A percentile compares a stretch with the other conserved stretches of the same genome.
Evolutionary conservation across 2,888 invertebrate species (phyloP).

Genomic region (Latrodectus hesperus): DNA sequence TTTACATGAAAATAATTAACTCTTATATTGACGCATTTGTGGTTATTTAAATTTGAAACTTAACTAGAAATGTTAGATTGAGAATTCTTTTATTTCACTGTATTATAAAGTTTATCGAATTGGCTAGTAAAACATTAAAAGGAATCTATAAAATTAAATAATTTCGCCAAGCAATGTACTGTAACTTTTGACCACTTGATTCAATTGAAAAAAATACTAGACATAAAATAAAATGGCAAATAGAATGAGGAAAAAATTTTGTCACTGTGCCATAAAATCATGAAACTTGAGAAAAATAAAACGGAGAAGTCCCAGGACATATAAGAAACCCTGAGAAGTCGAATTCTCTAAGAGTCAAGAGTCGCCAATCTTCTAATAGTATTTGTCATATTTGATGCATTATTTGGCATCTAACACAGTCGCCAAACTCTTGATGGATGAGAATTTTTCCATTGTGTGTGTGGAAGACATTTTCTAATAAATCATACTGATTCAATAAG

Average conservation of each 20-base stretch:
- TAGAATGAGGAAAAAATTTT: background rate
- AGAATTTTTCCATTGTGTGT: background rate
- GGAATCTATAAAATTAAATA: background rate
- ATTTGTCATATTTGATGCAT: slow-evolving; percentile 1
- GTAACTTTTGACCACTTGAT: background rate
- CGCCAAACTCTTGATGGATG: slow-evolving; percentile 1
- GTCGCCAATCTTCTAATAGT: background rate
- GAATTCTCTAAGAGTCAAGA: background rate
- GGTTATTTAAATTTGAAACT: no score
- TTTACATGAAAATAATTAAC: no score
- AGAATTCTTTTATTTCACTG: no score
- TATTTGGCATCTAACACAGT: background rate
- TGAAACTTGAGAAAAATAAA: background rate
- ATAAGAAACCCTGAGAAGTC: background rate
- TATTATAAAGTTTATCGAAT: no score
- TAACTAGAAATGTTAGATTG: no score
- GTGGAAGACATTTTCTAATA: background rate
- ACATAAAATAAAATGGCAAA: background rate
- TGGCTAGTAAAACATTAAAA: background rate
- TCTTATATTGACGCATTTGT: no score
- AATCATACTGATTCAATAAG: background rate
- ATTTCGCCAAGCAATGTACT: background rate
- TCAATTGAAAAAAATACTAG: background rate
- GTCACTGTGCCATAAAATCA: background rate
- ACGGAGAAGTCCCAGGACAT: background rate